These are phyloP conservation scores for Nomada ferruginata DNA, from an alignment of 2,888 invertebrate genomes.

Conservation along the genomic window DNA sequence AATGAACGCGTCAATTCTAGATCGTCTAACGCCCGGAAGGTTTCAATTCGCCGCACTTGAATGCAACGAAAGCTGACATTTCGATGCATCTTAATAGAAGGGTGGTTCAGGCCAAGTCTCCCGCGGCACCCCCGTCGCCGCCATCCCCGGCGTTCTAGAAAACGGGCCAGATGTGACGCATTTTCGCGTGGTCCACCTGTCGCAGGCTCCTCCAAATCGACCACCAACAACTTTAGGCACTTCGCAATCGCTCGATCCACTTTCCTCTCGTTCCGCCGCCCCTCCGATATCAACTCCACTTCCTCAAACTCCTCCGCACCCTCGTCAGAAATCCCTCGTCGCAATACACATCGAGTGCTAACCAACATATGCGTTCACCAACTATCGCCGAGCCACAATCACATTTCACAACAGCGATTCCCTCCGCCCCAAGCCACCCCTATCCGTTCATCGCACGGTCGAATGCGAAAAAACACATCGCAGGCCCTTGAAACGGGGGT, in stretches of 20 bases:
- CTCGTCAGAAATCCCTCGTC: no score
- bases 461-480: no score
- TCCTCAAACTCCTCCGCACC: no score
- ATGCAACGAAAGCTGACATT: conserved; percentile 6
- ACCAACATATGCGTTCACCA: no score
- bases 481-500: not conserved
- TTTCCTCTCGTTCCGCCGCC: not conserved
- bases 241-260: not conserved
- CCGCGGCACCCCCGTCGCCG: no score
- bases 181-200: not conserved
- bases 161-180: conserved; percentile 25
- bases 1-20: conserved; percentile 12
- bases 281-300: no score
- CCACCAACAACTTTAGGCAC: not conserved
- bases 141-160: not conserved
- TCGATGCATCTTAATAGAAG: conserved; percentile 29
- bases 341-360: no score
- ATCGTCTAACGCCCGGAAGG: conserved; percentile 26
- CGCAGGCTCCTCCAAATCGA: not conserved
- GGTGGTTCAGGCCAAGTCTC: no score
- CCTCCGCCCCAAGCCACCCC: no score
- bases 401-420: no score
- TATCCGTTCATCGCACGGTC: no score
- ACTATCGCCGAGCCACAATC: no score
- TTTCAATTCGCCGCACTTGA: conserved; percentile 34